Base-by-base conservation (phyloP, 1,140 invertebrate species). In the Apocrypta bakeri region DNA sequence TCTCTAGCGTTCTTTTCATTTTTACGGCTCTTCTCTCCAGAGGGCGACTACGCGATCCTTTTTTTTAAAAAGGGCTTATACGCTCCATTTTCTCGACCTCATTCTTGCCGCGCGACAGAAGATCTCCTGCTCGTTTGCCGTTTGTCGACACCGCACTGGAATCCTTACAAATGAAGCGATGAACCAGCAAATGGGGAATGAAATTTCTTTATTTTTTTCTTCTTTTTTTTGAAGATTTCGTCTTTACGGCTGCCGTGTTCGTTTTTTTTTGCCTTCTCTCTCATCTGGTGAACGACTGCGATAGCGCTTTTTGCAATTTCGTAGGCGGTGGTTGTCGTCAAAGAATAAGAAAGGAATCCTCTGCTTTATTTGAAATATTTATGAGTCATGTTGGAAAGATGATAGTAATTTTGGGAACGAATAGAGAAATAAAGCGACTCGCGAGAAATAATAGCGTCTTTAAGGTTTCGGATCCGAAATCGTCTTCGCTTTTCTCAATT, bases 1-100 rank as follows among this genome's bases (percentile, higher is more conserved):
- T 61, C n/a, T 33, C 25, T 7, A 56, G 69, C 9, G 61, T 61
- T 61, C 69, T 76, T 84, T 63, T 17, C 61, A 31, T 25, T 66
- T 37, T 78, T 66, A 27, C 63, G 25, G 63, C 63, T 29, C 27
- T 66, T 31, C 33, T 40, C 33, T 31, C 40, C n/a, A 11, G 71
- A 40, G 33, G 40, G 71, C 7, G 37, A 29, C 68, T 31, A n/a
- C 8, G 31, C 31, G 17, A 12, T 56, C 48, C 48, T 75, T 29
- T 61, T 61, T 9, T 56, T 33, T 24, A 21, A 75, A 29, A 75
- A 61, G 71, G 71, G 37, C 71, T 73, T 73, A 73, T 27, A 40
- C 71, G 14, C 33, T 11, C 71, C 71, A 73, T 73, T 73, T 73
- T 73, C 33, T 48, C 71, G 71, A 73, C 40, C 71, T 73, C 71